These are phyloP conservation scores for Sebastiscus tertius DNA, from an alignment of 2,797 vertebrate genomes.

Conservation along the genomic window DNA sequence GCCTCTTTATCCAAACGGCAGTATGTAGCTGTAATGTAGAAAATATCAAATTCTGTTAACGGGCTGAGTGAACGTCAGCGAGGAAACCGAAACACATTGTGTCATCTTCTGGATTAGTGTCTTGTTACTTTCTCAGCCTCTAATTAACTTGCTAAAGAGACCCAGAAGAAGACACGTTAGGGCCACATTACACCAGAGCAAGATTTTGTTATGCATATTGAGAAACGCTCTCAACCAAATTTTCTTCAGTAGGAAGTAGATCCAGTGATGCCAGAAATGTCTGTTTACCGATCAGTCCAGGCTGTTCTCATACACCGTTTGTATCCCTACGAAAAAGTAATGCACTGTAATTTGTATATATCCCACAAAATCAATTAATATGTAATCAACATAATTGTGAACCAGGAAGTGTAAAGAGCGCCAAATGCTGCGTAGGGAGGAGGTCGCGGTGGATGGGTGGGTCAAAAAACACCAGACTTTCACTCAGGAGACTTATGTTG, in stretches of 20 bases:
- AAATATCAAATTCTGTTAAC: slow-evolving; percentile 33
- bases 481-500: too few relatives aligned
- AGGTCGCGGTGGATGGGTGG: too few relatives aligned
- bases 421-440: too few relatives aligned
- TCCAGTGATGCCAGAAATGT: background rate
- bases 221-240: background rate
- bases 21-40: slow-evolving; percentile 7
- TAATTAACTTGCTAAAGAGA: slow-evolving; percentile 36
- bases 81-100: slow-evolving; percentile 20
- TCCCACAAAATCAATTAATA: too few relatives aligned
- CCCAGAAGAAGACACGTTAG: background rate
- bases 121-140: slow-evolving; percentile 2
- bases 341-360: too few relatives aligned
- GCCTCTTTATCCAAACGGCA: slow-evolving; percentile 32
- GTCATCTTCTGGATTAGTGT: slow-evolving; percentile 16
- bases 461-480: too few relatives aligned
- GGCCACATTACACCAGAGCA: background rate
- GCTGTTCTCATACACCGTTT: too few relatives aligned
- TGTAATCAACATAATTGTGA: too few relatives aligned
- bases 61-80: slow-evolving; percentile 2
- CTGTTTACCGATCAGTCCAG: background rate
- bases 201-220: background rate
- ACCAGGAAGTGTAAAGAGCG: too few relatives aligned
- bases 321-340: too few relatives aligned
- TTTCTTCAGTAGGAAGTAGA: background rate